Conservation (phyloP, 2,797 vertebrate species). For the Dendrocincla fuliginosa region DNA sequence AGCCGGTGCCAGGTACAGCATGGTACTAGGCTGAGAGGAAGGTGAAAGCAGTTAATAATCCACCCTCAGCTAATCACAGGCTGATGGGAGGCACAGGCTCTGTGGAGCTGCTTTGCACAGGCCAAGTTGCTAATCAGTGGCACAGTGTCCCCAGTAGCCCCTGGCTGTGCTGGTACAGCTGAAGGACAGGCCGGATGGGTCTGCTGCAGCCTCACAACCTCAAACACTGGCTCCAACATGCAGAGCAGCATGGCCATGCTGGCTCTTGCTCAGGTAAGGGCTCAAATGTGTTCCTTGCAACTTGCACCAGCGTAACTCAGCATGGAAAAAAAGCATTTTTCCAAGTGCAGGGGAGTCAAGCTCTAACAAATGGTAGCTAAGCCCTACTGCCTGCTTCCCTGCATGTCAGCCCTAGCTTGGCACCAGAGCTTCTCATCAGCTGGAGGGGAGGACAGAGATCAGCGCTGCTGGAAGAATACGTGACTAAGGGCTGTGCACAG, state of each 20-base stretch:
- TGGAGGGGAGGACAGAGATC: neutral
- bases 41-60: slow-evolving; percentile 25
- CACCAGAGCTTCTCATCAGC: neutral
- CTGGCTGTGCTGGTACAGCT: neutral
- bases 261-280: neutral
- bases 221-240: accelerated
- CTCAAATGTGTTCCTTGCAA: neutral
- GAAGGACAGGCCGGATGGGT: neutral
- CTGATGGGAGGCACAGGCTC: neutral
- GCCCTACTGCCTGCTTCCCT: neutral
- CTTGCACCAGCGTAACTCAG: neutral
- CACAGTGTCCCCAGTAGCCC: neutral
- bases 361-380: neutral
- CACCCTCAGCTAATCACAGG: neutral
- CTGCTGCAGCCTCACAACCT: neutral
- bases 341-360: neutral
- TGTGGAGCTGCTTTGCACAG: neutral
- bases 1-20: neutral
- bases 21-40: neutral
- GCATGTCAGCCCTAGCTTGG: neutral
- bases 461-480: neutral
- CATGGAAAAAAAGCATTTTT: neutral
- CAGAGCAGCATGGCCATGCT: neutral
- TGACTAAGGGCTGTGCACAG: accelerated
- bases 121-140: neutral